Base-by-base conservation (phyloP, 2,888 invertebrate genomes). In the Lithophane leautieri region DNA sequence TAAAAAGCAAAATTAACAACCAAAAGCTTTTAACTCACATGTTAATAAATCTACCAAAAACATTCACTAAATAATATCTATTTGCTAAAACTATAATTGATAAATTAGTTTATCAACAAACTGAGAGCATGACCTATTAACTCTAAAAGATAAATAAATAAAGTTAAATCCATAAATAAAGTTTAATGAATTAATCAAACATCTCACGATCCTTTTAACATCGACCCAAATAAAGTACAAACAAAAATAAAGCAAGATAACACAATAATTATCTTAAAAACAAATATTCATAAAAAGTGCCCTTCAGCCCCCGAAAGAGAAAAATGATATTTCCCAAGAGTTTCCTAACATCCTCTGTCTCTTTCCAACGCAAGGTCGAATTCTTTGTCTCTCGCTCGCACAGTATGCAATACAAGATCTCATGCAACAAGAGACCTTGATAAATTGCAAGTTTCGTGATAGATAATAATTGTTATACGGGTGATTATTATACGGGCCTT, bases 391-490 rank as follows among this genome's bases (percentile, higher is more conserved):
- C 95, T 90, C 93, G 82, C 92, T 96, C 95, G 88, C 95, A 94
- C 95, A 91, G 93, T 94, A 94, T 96, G 96, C 95, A 95, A 95
- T 92, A 94, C 92, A 92, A 94, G 94, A 95, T 95, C 95, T 96
- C 95, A 95, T 96, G 96, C 96, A 96, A 95, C 94, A 92, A 91
- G 86, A 92, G 95, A 95, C 96, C 96, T 96, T 96, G 96, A 94
- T 95, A 94, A 93, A 94, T 94, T 95, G 95, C 95, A 95, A 95
- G 95, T 95, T 96, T 96, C 96, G 96, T 95, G 95, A 94, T 95
- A 95, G 95, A 95, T 95, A 95, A 95, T 95, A 95, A 95, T 95
- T 95, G 93, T 92, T 94, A 94, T 96, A 94, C 94, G 94, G 95
- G 95, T 93, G 86, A 91, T 93, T 94, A 93, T 92, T 93, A 95